Evolutionary conservation across 1,140 invertebrate species (phyloP), one percentile per base, ranked within the genome.

Genomic region (Pseudoatta argentina): DNA sequence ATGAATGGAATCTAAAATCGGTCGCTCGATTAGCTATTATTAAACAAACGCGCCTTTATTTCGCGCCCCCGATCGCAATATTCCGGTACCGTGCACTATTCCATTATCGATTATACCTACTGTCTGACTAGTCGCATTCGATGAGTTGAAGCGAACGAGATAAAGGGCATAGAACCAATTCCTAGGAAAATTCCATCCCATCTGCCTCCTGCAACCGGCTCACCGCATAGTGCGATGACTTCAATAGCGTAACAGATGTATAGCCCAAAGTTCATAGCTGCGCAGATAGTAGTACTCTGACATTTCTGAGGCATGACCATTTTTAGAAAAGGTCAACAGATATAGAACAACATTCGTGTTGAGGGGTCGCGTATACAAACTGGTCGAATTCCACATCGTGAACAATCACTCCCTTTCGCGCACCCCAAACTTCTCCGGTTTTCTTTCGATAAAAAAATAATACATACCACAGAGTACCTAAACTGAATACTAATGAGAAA

Each of bases 261-360:
- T 61, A 24, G 79, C 79, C 79, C 8, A 73, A 82, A 82, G 67
- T 82, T 82, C 39, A 48, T 61, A 73, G 21, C 69, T 53, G 67
- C 55, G 24, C 12, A 51, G 34, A 61, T 61, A 39, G 55, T 57
- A n/a, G 55, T 48, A 86, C 86, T 21, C 76, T 88, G 88, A 89
- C 88, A 88, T 89, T 89, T 88, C 63, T n/a, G 67, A 85, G 44
- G 30, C 82, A 61, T 18, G 30, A 66, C 34, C 81, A 67, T 78
- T 79, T 83, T 72, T 57, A 67, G 76, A 64, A 89, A 89, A 89
- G 88, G 88, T 89, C 88, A 88, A 71, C 34, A 75, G 67, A 89
- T 89, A 72, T 86, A 57, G 76, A 88, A 34, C 82, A 81, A 55
- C 69, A 75, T 81, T 86, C 57, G 53, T 81, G 39, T 57, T 51